Evolutionary conservation across 2,888 invertebrate species (phyloP), one percentile per base, ranked within the genome.

Genomic region (Poecilus cupreus): DNA sequence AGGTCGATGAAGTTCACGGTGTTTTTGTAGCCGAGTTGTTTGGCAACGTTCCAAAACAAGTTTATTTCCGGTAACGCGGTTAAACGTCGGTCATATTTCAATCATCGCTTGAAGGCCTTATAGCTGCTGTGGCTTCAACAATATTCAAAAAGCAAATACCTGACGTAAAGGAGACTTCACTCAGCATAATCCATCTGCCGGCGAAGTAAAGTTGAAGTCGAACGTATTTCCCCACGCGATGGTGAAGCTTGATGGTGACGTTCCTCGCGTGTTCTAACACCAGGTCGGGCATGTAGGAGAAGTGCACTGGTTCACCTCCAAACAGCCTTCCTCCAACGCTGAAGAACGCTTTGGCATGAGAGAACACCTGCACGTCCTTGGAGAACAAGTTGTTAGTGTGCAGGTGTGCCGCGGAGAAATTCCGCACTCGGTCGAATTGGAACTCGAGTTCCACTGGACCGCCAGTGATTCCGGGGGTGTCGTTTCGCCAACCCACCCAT

Each of bases 401-500:
- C 82, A 96, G 90, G 84, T 93, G 91, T 85, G 95, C 92, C 78
- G 93, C 92, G 70, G 94, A 93, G 89, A 96, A 96, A 89, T 95
- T 95, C 82, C 95, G 90, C 75, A 94, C 92, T 84, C 91, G 91
- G 88, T 95, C 95, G 89, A 96, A 96, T 88, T 94, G 94, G 88
- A 96, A 96, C 60, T 93, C 90, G 82, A 96, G 92, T 88, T 94
- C 94, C 37, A 96, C 91, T 13, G 94, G 94, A 84, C 91, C 91
- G 72, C 92, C 92, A 76, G 91, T 87, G 89, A 92, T 90, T 51
- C 91, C 92, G 39, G 91, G 90, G 13, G 93, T 92, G 87, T 94
- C 93, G 86, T 94, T 94, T 85, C 93, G 91, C 96, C 96, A 96
- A 75, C 96, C 96, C 72, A 96, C 92, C 96, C 96, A 96, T 88